These are phyloP conservation scores for Madoqua kirkii DNA, from an alignment of 2,113 vertebrate species.

Conservation along the genomic window DNA sequence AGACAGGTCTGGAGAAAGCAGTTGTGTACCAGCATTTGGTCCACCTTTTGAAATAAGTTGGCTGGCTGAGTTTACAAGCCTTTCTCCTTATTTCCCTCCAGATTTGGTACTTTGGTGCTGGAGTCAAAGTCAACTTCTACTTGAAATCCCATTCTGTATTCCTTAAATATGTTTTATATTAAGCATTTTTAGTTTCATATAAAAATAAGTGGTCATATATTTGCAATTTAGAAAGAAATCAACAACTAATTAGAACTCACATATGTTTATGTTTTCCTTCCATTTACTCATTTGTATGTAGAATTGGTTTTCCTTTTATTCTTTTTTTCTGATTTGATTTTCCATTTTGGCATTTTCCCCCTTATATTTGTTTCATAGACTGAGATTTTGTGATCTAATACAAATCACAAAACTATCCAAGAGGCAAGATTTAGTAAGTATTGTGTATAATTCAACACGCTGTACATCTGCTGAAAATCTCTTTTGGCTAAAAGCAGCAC, in stretches of 20 bases:
- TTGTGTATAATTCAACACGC: neutral
- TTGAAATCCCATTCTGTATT: neutral
- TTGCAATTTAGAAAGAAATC: conserved; percentile 25
- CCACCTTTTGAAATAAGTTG: neutral
- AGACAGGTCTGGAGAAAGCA: neutral
- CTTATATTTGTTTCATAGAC: conserved; percentile 29
- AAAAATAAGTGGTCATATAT: neutral
- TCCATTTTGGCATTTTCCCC: conserved; percentile 5
- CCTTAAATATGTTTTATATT: conserved; percentile 4
- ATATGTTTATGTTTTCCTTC: conserved; percentile 43
- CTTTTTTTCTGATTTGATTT: conserved; percentile 1
- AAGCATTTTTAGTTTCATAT: conserved; percentile 14
- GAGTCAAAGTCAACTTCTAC: neutral
- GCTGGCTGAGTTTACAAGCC: neutral
- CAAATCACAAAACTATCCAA: conserved; percentile 28
- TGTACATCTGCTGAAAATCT: neutral
- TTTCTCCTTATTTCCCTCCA: neutral
- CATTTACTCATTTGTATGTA: conserved; percentile 32
- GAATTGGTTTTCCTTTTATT: conserved; percentile 32
- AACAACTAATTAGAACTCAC: conserved; percentile 40
- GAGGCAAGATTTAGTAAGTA: neutral
- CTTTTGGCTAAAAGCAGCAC: neutral
- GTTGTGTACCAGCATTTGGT: neutral
- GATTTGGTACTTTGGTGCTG: neutral
- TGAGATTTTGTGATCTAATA: conserved; percentile 23